These are phyloP conservation scores for Cerastis leucographa DNA, from an alignment of 2,888 invertebrate genomes.

Conservation along the genomic window DNA sequence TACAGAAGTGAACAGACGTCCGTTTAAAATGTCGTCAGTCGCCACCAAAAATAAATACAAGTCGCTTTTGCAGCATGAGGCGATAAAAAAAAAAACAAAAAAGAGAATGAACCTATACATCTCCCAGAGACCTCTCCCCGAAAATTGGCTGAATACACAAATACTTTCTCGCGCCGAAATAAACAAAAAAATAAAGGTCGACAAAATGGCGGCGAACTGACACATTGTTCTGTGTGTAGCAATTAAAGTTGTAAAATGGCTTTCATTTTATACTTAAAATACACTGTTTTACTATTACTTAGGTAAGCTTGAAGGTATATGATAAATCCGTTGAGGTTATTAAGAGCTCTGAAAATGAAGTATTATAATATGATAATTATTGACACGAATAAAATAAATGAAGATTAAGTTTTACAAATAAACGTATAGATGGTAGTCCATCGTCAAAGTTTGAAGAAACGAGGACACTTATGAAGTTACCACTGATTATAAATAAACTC, in stretches of 20 bases:
- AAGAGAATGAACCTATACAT: slow-evolving; percentile 55
- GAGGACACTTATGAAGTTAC: background rate
- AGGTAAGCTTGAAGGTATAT: background rate
- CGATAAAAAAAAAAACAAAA: slow-evolving; percentile 36
- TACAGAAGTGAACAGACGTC: background rate
- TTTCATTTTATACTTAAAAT: slow-evolving; percentile 27
- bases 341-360: background rate
- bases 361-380: background rate
- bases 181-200: slow-evolving; percentile 61
- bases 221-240: slow-evolving; percentile 50
- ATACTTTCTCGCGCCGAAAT: slow-evolving; percentile 63
- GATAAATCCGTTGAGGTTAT: background rate
- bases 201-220: slow-evolving; percentile 52
- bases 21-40: slow-evolving; percentile 33
- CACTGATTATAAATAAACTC: background rate
- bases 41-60: slow-evolving; percentile 18
- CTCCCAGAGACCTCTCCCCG: slow-evolving; percentile 50
- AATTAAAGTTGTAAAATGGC: slow-evolving; percentile 62
- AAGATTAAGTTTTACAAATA: background rate
- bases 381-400: background rate
- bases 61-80: background rate
- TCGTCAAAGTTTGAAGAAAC: background rate
- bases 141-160: slow-evolving; percentile 68
- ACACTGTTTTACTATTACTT: slow-evolving; percentile 26
- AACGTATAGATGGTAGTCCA: background rate